Base-by-base conservation (phyloP, 2,113 vertebrate species). In the Lota lota region DNA sequence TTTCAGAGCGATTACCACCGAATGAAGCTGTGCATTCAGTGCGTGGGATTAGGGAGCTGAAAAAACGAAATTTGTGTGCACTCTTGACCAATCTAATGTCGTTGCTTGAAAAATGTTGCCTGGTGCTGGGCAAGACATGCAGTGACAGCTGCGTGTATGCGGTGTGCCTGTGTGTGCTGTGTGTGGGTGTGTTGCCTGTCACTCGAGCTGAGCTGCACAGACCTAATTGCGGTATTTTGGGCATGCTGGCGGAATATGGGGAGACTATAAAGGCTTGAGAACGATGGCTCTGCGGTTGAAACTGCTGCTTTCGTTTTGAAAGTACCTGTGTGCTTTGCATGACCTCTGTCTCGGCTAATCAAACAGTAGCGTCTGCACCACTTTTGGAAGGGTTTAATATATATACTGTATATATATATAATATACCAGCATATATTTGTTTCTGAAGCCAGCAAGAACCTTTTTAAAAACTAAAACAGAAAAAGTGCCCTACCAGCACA, bases 61-160 rank as follows among this genome's bases (percentile, higher is more conserved):
- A 33, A 12, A 28, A 40, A 56, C 53, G 53, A 63, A 6, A 63
- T 63, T 64, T 73, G 3, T 50, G 62, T 40, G 36, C 24, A 61
- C 40, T 56, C 61, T 40, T 21, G 22, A 70, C 36, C 8, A 87
- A 76, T 79, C 66, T 66, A 79, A 24, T 74, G 67, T 53, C 53
- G 18, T 67, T 76, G 66, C 50, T 76, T 83, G 83, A 80, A 86
- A 85, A 77, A 86, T 84, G 75, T 75, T 64, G 68, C 78, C 78
- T 85, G 88, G 86, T 79, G 82, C 85, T 73, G 11, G 61, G 68
- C 72, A 66, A 54, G 67, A 89, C 79, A 64, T 83, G 79, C 75
- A 77, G 81, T 80, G 83, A 86, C 90, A 91, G 90, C 88, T 90
- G 90, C 50, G 64, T 69, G 64, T 57, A 58, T 66, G 67, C 63